Base-by-base conservation (phyloP, 2,113 vertebrate species). In the Cebus imitator region DNA sequence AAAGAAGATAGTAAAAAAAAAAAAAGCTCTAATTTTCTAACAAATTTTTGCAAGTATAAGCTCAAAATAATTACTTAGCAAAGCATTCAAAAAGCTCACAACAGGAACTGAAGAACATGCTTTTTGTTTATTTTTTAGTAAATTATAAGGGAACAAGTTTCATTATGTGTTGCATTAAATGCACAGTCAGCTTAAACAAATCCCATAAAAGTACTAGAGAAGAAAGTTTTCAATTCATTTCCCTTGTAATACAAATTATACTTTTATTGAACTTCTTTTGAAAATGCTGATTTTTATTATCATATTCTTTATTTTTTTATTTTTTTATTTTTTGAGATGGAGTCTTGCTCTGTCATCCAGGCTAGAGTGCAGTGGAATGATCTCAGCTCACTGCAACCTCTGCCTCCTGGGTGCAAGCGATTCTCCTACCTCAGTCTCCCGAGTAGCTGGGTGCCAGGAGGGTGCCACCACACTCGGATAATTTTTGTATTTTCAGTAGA, bases 1-100 rank as follows among this genome's bases (percentile, higher is more conserved):
- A 97, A 96, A 89, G 95, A 94, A 96, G 96, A 81, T 6, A 88
- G 25, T 83, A 7, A 43, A 78, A 87, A 82, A 87, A 92, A 96
- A 64, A n/a, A 97, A 96, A 84, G 75, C 87, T 93, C 92, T 94
- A 97, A 97, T 97, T 96, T 96, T 93, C 94, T 97, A 70, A 90
- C 61, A 91, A 79, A 25, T 72, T 95, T 97, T 97, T 95, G 25
- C 57, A 92, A 97, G 50, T 96, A 87, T 95, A 95, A 86, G 93
- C 35, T 58, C 95, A 76, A 95, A 97, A 96, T 96, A 97, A 97
- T 95, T 97, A 94, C 68, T 89, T 93, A 68, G 73, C 45, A 93
- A 95, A 86, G 79, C 75, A 96, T 87, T 95, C 87, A 96, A 97
- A 94, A 37, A 52, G 75, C 96, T 80, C 20, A 97, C 64, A 95